These are phyloP conservation scores for Disparrhopalites patrizii DNA, from an alignment of 2,888 invertebrate species.

Conservation along the genomic window DNA sequence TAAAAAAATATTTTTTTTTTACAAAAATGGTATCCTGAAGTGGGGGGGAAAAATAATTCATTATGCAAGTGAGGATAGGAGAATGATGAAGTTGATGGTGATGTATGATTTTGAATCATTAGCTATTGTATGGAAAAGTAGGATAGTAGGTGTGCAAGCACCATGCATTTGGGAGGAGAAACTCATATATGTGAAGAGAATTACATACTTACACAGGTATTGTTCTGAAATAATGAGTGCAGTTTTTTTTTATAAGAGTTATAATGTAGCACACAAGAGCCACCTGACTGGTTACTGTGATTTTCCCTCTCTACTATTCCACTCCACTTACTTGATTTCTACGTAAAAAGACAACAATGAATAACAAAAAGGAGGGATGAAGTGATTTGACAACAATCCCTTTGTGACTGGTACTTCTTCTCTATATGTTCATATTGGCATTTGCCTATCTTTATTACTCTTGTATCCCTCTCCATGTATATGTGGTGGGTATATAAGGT, in stretches of 20 bases:
- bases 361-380: too few relatives aligned
- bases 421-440: too few relatives aligned
- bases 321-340: slow-evolving; percentile 23
- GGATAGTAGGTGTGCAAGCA: slow-evolving; percentile 15
- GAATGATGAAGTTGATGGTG: too few relatives aligned
- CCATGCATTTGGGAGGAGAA: slow-evolving; percentile 2
- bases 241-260: neutral
- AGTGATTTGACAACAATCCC: too few relatives aligned
- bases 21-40: neutral
- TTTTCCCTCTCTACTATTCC: slow-evolving; percentile 31
- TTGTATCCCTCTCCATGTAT: too few relatives aligned
- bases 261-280: slow-evolving; percentile 13
- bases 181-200: slow-evolving; percentile 3
- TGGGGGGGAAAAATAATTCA: too few relatives aligned
- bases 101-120: neutral
- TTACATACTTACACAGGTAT: too few relatives aligned
- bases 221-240: neutral
- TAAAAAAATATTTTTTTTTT: too few relatives aligned
- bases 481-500: too few relatives aligned
- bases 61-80: slow-evolving; percentile 26
- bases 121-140: slow-evolving; percentile 5
- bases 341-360: slow-evolving; percentile 10
- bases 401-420: too few relatives aligned
- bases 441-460: too few relatives aligned
- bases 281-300: slow-evolving; percentile 20